phyloP scores from a whole-genome alignment of 53 echinoderm and acorn worm species.

The Crossaster papposus region DNA sequence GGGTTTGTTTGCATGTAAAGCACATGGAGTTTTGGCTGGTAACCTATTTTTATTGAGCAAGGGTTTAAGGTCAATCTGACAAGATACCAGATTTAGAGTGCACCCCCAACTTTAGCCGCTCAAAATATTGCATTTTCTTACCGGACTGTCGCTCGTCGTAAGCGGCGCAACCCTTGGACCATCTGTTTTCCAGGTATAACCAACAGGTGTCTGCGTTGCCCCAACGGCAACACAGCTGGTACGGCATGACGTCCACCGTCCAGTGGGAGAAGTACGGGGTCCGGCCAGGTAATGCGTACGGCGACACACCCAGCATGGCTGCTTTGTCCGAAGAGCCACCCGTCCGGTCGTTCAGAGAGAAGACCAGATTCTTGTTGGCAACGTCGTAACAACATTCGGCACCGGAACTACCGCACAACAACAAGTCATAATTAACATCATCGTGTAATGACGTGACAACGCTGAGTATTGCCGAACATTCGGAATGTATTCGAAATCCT shows the following conservation, averaged over 20 bases:
- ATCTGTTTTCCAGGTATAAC: constrained; percentile 68
- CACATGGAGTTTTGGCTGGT: too few species aligned
- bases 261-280: constrained; percentile 88
- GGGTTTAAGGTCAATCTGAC: too few species aligned
- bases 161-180: constrained; percentile 70
- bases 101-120: too few species aligned
- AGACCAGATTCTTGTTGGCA: constrained; percentile 50
- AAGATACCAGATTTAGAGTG: neutral
- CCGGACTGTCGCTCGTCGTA: constrained; percentile 72
- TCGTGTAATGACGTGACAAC: too few species aligned
- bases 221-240: constrained; percentile 86
- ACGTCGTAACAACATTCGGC: constrained; percentile 72
- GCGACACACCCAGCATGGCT: constrained; percentile 67
- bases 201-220: constrained; percentile 54
- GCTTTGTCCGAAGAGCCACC: constrained; percentile 75
- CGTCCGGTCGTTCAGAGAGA: constrained; percentile 55
- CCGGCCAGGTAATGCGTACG: constrained; percentile 53
- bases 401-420: neutral
- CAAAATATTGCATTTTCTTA: constrained; percentile 13
- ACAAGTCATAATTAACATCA: too few species aligned
- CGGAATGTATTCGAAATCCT: too few species aligned
- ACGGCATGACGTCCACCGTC: constrained; percentile 78
- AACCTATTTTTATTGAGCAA: too few species aligned
- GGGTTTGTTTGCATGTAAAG: too few species aligned
- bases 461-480: too few species aligned